Conservation (phyloP, 2,888 invertebrate genomes). For the Eilema griseolum region DNA sequence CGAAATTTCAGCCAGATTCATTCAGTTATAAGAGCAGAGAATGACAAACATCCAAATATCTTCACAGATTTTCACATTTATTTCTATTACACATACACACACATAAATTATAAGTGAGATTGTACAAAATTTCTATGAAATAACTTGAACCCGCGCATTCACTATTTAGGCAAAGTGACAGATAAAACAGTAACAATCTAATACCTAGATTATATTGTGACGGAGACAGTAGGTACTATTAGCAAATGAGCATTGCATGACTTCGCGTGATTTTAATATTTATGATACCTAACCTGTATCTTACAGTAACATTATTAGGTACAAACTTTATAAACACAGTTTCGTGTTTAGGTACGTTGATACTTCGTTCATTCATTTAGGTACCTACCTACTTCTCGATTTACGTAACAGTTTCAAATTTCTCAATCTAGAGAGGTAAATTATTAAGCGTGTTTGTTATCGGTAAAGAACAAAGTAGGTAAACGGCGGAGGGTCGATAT, state of each 20-base stretch:
- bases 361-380: background rate
- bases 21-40: too few species aligned
- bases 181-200: too few species aligned
- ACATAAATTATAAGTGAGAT: too few species aligned
- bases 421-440: conserved; percentile 23
- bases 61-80: too few species aligned
- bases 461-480: conserved; percentile 26
- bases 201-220: too few species aligned
- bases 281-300: background rate
- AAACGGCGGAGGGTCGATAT: conserved; percentile 24
- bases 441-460: conserved; percentile 28
- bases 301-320: background rate
- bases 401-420: conserved; percentile 22
- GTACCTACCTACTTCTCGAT: background rate
- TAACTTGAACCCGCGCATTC: background rate
- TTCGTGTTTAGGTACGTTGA: background rate
- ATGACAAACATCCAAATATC: too few species aligned
- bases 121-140: too few species aligned
- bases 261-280: background rate
- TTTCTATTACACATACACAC: too few species aligned
- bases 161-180: background rate
- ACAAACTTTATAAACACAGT: background rate
- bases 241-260: background rate
- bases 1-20: too few species aligned
- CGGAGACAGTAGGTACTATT: too few species aligned